Conservation (phyloP, 2,888 invertebrate genomes). For the Dioctria linearis region DNA sequence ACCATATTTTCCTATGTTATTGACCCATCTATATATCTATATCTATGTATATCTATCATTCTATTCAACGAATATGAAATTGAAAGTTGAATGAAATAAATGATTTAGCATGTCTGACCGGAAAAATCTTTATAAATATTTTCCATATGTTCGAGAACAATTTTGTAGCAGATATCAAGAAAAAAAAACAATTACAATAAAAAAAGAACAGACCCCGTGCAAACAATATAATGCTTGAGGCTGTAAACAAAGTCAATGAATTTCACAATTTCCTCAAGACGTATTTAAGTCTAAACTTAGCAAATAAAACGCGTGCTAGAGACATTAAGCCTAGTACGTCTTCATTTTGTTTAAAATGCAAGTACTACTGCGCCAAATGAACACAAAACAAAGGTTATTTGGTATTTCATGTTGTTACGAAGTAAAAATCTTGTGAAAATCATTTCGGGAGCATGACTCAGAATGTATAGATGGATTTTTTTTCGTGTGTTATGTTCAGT, state of each 20-base stretch:
- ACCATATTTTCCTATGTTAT: slow-evolving; percentile 14
- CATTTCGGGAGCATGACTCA: slow-evolving; percentile 20
- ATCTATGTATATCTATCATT: not conserved
- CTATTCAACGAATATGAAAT: slow-evolving; percentile 3
- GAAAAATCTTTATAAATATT: not conserved
- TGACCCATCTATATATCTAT: not conserved
- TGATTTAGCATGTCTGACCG: not conserved
- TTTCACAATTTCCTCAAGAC: slow-evolving; percentile 24
- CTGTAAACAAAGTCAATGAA: slow-evolving; percentile 29
- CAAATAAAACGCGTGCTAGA: not conserved
- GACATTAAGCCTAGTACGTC: slow-evolving; percentile 9
- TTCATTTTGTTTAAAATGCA: slow-evolving; percentile 15
- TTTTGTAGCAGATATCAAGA: not conserved
- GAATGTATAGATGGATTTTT: not conserved
- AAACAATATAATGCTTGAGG: not conserved
- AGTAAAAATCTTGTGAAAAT: not conserved
- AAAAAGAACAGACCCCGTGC: not conserved
- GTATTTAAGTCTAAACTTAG: slow-evolving; percentile 35
- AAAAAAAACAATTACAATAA: not conserved
- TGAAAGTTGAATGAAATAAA: slow-evolving; percentile 43
- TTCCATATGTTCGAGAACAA: not conserved
- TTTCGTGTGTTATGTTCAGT: slow-evolving; percentile 13
- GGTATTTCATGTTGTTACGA: too few relatives aligned
- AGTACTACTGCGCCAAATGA: not conserved
- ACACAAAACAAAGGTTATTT: slow-evolving; percentile 3